Evolutionary conservation across 2,797 vertebrate genomes (phyloP).

Genomic region (Bovichtus variegatus): DNA sequence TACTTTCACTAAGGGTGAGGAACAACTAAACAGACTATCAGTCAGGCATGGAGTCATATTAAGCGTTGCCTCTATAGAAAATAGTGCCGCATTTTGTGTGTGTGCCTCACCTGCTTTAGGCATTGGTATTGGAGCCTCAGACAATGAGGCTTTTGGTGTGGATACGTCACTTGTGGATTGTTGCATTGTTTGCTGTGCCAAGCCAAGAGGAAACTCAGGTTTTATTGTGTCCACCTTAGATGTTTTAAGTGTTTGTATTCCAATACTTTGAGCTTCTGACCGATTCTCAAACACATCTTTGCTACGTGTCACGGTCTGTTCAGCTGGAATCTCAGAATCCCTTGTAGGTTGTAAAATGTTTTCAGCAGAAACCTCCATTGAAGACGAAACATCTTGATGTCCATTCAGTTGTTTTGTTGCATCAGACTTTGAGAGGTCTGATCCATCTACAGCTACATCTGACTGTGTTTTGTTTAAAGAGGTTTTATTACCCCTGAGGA

Average conservation of each 20-base stretch:
- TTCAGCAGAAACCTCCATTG: constrained; percentile 32
- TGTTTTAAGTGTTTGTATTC: constrained; percentile 66
- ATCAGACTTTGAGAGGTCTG: constrained; percentile 50
- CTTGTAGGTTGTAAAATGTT: constrained; percentile 23
- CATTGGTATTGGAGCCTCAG: constrained; percentile 73
- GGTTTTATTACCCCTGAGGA: constrained; percentile 32
- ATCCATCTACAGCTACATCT: constrained; percentile 46
- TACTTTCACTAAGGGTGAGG: constrained; percentile 46
- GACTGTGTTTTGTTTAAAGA: constrained; percentile 46
- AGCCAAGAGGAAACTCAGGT: constrained; percentile 61
- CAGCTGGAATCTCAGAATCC: constrained; percentile 32
- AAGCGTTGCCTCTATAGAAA: constrained; percentile 49
- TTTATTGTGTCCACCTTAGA: constrained; percentile 62
- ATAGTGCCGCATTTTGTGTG: constrained; percentile 58
- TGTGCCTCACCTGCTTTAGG: constrained; percentile 79
- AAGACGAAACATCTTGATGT: constrained; percentile 38
- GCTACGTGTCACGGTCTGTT: constrained; percentile 37
- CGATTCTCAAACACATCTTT: constrained; percentile 52
- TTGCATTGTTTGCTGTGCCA: constrained; percentile 69
- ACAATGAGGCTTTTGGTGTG: constrained; percentile 71
- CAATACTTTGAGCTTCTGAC: constrained; percentile 62
- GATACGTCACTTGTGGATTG: constrained; percentile 73
- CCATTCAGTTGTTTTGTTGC: constrained; percentile 55
- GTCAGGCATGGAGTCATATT: constrained; percentile 43
- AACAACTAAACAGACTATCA: constrained; percentile 47